These are phyloP conservation scores for Drosophila mayaguana DNA, from an alignment of 2,888 invertebrate genomes.

Conservation along the genomic window DNA sequence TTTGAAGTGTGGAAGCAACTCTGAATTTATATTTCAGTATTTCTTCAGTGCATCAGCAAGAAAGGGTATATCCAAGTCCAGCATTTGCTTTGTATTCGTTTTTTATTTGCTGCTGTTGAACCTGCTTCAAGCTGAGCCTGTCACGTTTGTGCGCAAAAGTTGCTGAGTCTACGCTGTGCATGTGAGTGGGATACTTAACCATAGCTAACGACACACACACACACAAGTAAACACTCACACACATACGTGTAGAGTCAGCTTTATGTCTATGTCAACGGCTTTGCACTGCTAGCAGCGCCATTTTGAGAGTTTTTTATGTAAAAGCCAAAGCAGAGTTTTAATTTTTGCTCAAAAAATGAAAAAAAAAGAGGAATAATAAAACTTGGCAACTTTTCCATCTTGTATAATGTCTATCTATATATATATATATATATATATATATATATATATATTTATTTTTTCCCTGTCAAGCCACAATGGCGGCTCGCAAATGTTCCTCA, in stretches of 20 bases:
- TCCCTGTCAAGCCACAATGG: slow-evolving; percentile 21
- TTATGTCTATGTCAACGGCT: slow-evolving; percentile 62
- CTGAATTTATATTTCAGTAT: not conserved
- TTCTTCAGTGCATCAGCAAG: not conserved
- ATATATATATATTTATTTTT: not conserved
- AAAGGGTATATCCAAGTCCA: slow-evolving; percentile 1
- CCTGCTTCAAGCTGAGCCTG: slow-evolving; percentile 28
- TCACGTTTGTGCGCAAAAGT: slow-evolving; percentile 59
- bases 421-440: not conserved
- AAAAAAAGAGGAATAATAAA: slow-evolving; percentile 22
- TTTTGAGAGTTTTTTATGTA: slow-evolving; percentile 54
- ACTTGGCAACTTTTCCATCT: slow-evolving; percentile 42
- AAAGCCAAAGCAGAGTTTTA: slow-evolving; percentile 31
- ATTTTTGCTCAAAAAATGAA: not conserved
- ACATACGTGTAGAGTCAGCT: slow-evolving; percentile 19
- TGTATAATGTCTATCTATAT: slow-evolving; percentile 7
- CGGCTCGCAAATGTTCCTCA: slow-evolving; percentile 56
- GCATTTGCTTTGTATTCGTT: not conserved
- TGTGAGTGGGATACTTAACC: slow-evolving; percentile 21
- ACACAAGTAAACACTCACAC: slow-evolving; percentile 5
- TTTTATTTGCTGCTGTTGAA: slow-evolving; percentile 1
- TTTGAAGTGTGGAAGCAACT: too few relatives aligned
- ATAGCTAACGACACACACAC: slow-evolving; percentile 20
- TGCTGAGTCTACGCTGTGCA: slow-evolving; percentile 25
- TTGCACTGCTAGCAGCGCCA: slow-evolving; percentile 40